A percentile compares a stretch with the other conserved stretches of the same genome.
phyloP scores from a whole-genome alignment of 2,797 vertebrate species.

The Capromys pilorides region DNA sequence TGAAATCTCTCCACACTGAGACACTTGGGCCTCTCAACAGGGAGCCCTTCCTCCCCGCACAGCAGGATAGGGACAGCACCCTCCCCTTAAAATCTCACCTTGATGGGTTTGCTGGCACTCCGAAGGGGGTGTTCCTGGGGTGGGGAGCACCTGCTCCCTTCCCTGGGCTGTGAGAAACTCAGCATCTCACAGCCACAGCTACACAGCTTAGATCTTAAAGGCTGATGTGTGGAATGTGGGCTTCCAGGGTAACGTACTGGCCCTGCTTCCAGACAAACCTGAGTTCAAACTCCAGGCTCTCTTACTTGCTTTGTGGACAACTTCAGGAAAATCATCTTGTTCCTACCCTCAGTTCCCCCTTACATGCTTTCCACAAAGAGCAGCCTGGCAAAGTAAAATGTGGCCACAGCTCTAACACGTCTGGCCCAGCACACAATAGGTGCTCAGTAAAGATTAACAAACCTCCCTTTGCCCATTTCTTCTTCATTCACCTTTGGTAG shows the following conservation, averaged over 20 bases:
- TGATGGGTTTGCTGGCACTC: not conserved
- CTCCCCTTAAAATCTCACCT: not conserved
- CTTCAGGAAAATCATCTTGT: not conserved
- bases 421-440: not conserved
- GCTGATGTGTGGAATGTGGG: not conserved
- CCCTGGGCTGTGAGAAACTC: fast-evolving
- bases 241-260: not conserved
- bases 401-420: not conserved
- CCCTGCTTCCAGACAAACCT: not conserved
- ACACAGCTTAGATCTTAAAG: not conserved
- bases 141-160: not conserved
- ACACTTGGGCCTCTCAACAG: not conserved
- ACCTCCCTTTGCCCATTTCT: not conserved
- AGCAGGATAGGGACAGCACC: not conserved
- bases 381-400: not conserved
- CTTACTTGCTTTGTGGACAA: too few species aligned
- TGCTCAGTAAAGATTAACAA: not conserved
- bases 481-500: not conserved
- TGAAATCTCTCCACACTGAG: not conserved
- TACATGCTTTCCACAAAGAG: not conserved
- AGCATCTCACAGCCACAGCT: not conserved
- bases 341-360: not conserved
- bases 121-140: not conserved
- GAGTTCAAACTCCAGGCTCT: slow-evolving; percentile 34
- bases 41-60: not conserved